These are phyloP conservation scores for Orchesellides sinensis DNA, from an alignment of 2,888 invertebrate genomes.

Conservation along the genomic window DNA sequence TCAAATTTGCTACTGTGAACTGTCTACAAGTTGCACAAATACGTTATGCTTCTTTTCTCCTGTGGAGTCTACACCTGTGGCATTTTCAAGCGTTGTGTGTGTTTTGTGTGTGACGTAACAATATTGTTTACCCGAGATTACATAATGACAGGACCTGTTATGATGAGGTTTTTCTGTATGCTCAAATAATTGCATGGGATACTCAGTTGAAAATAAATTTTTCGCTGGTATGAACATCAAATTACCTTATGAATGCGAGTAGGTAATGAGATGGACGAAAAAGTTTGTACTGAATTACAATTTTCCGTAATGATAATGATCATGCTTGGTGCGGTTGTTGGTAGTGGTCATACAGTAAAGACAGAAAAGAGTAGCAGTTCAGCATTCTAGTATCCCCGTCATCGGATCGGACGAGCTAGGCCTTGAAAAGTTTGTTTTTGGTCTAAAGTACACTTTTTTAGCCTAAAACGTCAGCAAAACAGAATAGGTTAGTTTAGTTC, in stretches of 20 bases:
- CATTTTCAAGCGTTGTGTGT: conserved; percentile 12
- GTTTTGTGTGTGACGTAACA: conserved; percentile 21
- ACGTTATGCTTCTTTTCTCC: background rate
- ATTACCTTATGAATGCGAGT: conserved; percentile 21
- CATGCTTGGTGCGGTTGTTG: background rate
- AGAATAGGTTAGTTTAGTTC: background rate
- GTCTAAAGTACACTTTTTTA: background rate
- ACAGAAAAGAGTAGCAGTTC: background rate
- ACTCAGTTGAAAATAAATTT: background rate
- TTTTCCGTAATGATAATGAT: conserved; percentile 25
- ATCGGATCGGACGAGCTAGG: background rate
- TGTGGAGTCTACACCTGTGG: conserved; percentile 21
- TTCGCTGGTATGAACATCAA: conserved; percentile 17
- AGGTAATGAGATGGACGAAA: conserved; percentile 39
- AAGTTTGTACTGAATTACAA: conserved; percentile 17
- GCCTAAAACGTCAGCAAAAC: background rate
- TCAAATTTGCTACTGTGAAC: background rate
- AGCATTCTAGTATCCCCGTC: too few relatives aligned
- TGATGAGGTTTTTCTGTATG: conserved; percentile 12
- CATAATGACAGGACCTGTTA: conserved; percentile 50
- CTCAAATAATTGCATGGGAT: background rate
- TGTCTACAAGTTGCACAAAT: too few relatives aligned
- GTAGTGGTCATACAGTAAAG: background rate
- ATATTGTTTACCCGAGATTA: conserved; percentile 15
- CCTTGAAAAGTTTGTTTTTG: conserved; percentile 5